phyloP scores from a whole-genome alignment of 2,113 vertebrate genomes.

The Leptodactylus fuscus region DNA sequence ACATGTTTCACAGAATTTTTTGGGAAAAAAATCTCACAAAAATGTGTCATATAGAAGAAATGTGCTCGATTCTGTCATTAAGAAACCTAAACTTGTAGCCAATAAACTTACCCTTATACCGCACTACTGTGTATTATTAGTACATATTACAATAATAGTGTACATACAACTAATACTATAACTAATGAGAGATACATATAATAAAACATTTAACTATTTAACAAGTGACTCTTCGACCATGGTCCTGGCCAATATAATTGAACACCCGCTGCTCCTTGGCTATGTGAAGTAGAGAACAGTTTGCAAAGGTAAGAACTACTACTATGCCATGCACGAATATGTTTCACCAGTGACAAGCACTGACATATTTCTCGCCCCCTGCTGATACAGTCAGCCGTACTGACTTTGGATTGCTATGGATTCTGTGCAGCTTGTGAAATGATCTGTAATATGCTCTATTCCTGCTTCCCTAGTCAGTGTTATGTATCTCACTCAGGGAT shows the following conservation, averaged over 20 bases:
- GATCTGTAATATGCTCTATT: slow-evolving; percentile 27
- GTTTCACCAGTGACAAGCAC: slow-evolving; percentile 23
- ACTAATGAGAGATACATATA: not conserved
- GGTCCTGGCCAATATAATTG: not conserved
- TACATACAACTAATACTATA: too few relatives aligned
- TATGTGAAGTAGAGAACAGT: not conserved
- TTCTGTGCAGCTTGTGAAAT: slow-evolving; percentile 30
- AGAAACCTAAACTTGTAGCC: not conserved
- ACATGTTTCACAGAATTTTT: not conserved
- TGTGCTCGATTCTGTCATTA: not conserved
- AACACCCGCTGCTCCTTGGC: not conserved
- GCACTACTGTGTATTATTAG: too few relatives aligned
- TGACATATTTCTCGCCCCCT: slow-evolving; percentile 31
- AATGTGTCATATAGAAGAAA: not conserved
- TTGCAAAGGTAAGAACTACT: not conserved
- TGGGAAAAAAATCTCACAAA: not conserved
- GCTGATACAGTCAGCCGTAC: slow-evolving; percentile 10
- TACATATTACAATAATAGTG: too few relatives aligned
- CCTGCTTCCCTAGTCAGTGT: slow-evolving; percentile 25
- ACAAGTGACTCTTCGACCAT: not conserved
- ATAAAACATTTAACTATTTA: not conserved
- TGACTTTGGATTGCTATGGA: slow-evolving; percentile 29
- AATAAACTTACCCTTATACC: not conserved
- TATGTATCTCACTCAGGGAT: slow-evolving; percentile 34
- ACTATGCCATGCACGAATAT: not conserved